A percentile compares a stretch with the other conserved stretches of the same genome.
These are phyloP conservation scores for Nannobrachium achirus DNA, from an alignment of 2,113 vertebrate genomes.

Conservation along the genomic window DNA sequence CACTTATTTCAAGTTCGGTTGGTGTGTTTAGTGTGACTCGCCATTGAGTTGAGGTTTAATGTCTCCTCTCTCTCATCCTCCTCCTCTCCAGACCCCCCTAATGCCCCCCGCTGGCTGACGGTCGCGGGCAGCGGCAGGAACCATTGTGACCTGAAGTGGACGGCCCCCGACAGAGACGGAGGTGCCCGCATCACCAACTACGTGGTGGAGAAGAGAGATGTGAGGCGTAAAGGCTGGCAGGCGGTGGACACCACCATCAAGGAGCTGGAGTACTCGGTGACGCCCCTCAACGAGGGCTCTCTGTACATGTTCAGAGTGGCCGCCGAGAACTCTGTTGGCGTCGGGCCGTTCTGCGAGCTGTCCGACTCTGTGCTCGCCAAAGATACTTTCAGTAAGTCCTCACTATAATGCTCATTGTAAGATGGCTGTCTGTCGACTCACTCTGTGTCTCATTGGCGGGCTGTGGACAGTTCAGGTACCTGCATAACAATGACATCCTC, in stretches of 20 bases:
- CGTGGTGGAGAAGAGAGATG: slow-evolving; percentile 94
- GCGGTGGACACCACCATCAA: slow-evolving; percentile 96
- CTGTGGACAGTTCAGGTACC: no score
- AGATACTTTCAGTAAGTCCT: slow-evolving; percentile 93
- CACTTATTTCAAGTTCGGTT: no score
- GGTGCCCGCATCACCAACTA: slow-evolving; percentile 96
- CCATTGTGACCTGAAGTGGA: slow-evolving; percentile 95
- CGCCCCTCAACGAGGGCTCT: slow-evolving; percentile 92
- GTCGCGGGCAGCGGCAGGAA: slow-evolving; percentile 91
- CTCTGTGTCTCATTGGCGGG: no score
- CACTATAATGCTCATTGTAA: no score
- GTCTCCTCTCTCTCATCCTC: no score
- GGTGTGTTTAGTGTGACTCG: no score
- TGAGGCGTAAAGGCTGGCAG: slow-evolving; percentile 95
- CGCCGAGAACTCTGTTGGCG: slow-evolving; percentile 92
- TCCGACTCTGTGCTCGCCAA: slow-evolving; percentile 93
- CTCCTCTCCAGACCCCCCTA: slow-evolving; percentile 86
- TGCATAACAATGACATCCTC: no score
- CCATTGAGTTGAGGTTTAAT: no score
- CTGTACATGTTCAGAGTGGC: slow-evolving; percentile 97
- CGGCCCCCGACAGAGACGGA: slow-evolving; percentile 91
- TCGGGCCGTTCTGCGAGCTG: slow-evolving; percentile 94
- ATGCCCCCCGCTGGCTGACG: slow-evolving; percentile 92
- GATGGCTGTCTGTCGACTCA: no score
- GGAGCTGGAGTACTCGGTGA: slow-evolving; percentile 90